phyloP scores from a whole-genome alignment of 2,797 vertebrate species.

The Gymnothorax reevesii region DNA sequence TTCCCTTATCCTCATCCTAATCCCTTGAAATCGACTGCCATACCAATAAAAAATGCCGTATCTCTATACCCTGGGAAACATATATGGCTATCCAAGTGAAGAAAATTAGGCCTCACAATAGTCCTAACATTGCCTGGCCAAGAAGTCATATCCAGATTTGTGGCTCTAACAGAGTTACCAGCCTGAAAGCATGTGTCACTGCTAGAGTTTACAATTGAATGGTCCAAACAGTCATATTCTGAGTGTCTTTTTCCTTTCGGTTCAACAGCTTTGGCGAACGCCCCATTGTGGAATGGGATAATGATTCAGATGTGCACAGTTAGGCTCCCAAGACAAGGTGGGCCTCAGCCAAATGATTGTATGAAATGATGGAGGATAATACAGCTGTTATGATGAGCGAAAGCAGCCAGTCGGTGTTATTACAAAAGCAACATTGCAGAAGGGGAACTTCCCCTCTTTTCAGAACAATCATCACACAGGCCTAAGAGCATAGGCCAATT shows the following conservation, averaged over 20 bases:
- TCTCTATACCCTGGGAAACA: too few species aligned
- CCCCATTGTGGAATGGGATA: not conserved
- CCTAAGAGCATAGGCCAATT: too few species aligned
- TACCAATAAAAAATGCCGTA: too few species aligned
- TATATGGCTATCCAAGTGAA: not conserved
- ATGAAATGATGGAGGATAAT: not conserved
- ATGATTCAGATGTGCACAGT: not conserved
- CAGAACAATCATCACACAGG: not conserved
- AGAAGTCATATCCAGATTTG: not conserved
- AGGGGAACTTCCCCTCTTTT: not conserved
- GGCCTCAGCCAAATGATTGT: not conserved
- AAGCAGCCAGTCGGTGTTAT: not conserved
- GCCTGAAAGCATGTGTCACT: not conserved
- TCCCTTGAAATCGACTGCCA: too few species aligned
- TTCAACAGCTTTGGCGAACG: not conserved
- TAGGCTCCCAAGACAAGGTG: not conserved
- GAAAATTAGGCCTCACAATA: not conserved
- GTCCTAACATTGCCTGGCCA: not conserved
- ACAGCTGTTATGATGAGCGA: constrained; percentile 1
- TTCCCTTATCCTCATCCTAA: too few species aligned
- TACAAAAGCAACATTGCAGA: not conserved
- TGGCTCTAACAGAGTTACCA: not conserved
- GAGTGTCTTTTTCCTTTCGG: not conserved
- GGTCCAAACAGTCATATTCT: not conserved
- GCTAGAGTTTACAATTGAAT: not conserved